A percentile compares a stretch with the other conserved stretches of the same genome.
Evolutionary conservation across 2,888 invertebrate genomes (phyloP).

Genomic region (Choreutis nemorana): DNA sequence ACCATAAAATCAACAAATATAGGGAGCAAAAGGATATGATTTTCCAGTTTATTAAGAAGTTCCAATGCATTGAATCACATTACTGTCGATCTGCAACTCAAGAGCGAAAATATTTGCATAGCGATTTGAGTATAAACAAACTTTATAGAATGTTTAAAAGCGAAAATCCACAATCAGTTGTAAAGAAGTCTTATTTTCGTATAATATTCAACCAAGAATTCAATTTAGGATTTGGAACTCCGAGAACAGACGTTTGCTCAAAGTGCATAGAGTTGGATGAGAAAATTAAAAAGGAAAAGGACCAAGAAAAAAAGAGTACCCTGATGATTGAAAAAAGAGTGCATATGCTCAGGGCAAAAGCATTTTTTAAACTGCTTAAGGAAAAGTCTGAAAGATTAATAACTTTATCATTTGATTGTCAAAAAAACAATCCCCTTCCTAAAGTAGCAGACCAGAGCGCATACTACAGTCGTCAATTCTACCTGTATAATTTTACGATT

Average conservation of each 20-base stretch:
- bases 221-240: conserved; percentile 5
- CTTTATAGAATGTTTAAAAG: conserved; percentile 2
- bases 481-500: conserved; percentile 2
- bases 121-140: conserved; percentile 5
- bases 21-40: too few species aligned
- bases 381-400: conserved; percentile 3
- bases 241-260: conserved; percentile 5
- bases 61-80: conserved; percentile 6
- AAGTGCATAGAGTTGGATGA: conserved; percentile 4
- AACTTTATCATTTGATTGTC: too few species aligned
- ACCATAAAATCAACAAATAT: too few species aligned
- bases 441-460: conserved; percentile 1
- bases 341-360: conserved; percentile 5
- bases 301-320: not conserved
- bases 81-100: conserved; percentile 5
- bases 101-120: conserved; percentile 4
- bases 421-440: too few species aligned
- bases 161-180: conserved; percentile 2
- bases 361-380: conserved; percentile 7
- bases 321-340: conserved; percentile 5
- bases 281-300: conserved; percentile 5
- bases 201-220: conserved; percentile 3
- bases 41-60: too few species aligned
- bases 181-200: conserved; percentile 6
- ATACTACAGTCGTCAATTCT: conserved; percentile 1